Base-by-base conservation (phyloP, 64 coral and sea anemone species). In the Pocillopora damicornis region DNA sequence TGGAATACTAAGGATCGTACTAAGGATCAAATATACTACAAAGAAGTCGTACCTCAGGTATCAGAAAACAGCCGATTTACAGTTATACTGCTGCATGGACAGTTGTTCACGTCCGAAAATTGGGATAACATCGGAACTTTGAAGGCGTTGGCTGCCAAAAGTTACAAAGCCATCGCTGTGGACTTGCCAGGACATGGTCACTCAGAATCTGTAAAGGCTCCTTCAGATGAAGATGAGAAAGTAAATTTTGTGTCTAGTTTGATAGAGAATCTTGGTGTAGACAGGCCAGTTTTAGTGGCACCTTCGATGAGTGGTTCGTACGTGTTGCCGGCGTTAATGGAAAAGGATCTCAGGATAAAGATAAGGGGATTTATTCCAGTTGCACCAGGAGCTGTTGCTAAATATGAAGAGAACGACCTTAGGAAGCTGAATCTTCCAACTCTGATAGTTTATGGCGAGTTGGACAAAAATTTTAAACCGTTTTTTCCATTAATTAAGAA, bases 251-350 rank as follows among this genome's bases (percentile, higher is more conserved):
- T 98, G 13, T 61, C 65, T 11, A 76, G 76, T 8, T 79, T 98
- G 13, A 78, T 98, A 17, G 75, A 77, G 5, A 83, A 77, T n/a
- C 72, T 94, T 6, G 18, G 63, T 18, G 75, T 78, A 34, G 20
- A 61, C 13, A 35, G 89, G 17, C 87, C 81, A 1, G 87, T 98
- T n/a, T 63, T 98, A 5, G 92, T 98, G 23, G 92, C 76, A n/a
- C 96, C 96, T 3, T 98, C 96, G 0, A 91, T 92, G 93, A 94
- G 96, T 56, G 96, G 96, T 14, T 82, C 82, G 2, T 98, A 88
- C 35, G 89, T 89, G 17, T 36, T 98, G 15, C 96, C 96, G 0
- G 94, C 59, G 71, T 89, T 98, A 57, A 89, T 94, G 76, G 63
- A 87, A 30, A 34, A 75, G 76, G 63, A 78, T 30, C 58, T 65